Evolutionary conservation across 2,888 invertebrate species (phyloP).

Genomic region (Tridacna gigas): DNA sequence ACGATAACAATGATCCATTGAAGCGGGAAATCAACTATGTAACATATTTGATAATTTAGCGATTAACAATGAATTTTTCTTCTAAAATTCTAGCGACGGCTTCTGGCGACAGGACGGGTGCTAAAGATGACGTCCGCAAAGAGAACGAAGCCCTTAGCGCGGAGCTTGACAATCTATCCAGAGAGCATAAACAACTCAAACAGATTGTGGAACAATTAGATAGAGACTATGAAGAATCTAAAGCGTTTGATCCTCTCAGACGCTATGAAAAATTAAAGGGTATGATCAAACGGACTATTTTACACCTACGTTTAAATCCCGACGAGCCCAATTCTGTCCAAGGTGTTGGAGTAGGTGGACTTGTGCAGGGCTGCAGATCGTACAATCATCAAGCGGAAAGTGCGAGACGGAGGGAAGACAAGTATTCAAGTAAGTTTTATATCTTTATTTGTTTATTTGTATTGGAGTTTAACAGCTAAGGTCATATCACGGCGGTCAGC

Average conservation of each 20-base stretch:
- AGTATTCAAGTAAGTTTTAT: conserved; percentile 71
- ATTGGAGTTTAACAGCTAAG: too few species aligned
- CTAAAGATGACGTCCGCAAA: conserved; percentile 71
- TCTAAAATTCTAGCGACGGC: conserved; percentile 69
- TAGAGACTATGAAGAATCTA: conserved; percentile 95
- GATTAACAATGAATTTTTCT: conserved; percentile 64
- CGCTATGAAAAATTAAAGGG: conserved; percentile 98
- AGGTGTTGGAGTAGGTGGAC: conserved; percentile 64
- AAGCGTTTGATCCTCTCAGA: conserved; percentile 96
- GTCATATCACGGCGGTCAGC: too few species aligned
- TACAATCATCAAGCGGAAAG: conserved; percentile 73
- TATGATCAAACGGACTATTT: conserved; percentile 92
- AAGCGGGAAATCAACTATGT: too few species aligned
- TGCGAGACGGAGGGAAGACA: conserved; percentile 73
- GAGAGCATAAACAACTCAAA: conserved; percentile 78
- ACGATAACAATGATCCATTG: too few species aligned
- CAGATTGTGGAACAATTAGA: conserved; percentile 79
- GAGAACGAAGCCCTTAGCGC: conserved; percentile 77
- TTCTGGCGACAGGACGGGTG: conserved; percentile 58
- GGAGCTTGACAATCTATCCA: conserved; percentile 73
- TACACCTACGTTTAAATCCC: conserved; percentile 77
- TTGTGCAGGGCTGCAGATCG: conserved; percentile 70
- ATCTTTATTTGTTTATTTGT: too few species aligned
- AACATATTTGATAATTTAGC: too few species aligned
- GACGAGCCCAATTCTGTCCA: conserved; percentile 68